Evolutionary conservation across 2,888 invertebrate genomes (phyloP).

Genomic region (Platerodrilus igneus): DNA sequence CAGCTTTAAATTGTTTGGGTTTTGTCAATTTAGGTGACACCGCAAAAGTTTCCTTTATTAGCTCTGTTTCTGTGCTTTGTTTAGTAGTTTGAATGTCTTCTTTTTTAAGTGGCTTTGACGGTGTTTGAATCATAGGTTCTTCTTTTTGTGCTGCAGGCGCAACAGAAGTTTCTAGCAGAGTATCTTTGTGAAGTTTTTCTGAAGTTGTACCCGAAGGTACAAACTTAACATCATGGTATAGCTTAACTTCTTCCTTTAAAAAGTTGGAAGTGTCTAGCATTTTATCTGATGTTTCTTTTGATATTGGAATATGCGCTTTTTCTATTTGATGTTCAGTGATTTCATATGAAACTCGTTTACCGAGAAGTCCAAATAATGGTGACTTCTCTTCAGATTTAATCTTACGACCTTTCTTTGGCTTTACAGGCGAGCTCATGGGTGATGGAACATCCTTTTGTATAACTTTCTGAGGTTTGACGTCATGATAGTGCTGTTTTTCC

Average conservation of each 20-base stretch:
- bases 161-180: too few species aligned
- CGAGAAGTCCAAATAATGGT: too few species aligned
- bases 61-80: neutral
- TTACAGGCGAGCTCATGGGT: too few species aligned
- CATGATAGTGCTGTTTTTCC: neutral
- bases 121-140: conserved; percentile 12
- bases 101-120: conserved; percentile 1
- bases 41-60: conserved; percentile 6
- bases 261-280: conserved; percentile 29
- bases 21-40: too few species aligned
- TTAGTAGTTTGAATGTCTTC: neutral
- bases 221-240: conserved; percentile 25
- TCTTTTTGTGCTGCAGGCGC: conserved; percentile 5
- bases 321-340: too few species aligned
- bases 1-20: conserved; percentile 8
- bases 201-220: too few species aligned
- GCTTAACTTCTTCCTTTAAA: conserved; percentile 26
- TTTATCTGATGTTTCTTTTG: conserved; percentile 6
- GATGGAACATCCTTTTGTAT: too few species aligned
- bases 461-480: neutral
- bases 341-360: too few species aligned
- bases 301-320: neutral
- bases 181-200: too few species aligned
- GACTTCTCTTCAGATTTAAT: too few species aligned
- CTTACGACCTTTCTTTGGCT: too few species aligned